Evolutionary conservation across 1,140 invertebrate genomes (phyloP).

Genomic region (Pomacea maculata): DNA sequence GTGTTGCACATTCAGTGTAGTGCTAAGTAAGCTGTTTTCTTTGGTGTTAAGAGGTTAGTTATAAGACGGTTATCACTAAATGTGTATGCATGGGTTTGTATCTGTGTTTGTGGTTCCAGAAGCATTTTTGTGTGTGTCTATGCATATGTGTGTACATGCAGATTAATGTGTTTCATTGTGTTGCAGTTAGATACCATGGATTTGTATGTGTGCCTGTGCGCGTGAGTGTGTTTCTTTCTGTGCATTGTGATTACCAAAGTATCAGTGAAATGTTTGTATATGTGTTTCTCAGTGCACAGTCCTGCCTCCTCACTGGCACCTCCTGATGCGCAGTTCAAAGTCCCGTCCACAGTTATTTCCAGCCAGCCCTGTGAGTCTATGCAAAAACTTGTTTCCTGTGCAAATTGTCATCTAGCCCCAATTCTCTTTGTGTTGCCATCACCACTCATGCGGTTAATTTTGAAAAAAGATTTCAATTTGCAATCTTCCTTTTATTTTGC

Average conservation of each 20-base stretch:
- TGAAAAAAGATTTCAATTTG: no score
- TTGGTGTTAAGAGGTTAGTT: no score
- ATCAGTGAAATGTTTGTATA: not conserved
- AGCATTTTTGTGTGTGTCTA: not conserved
- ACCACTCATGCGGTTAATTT: not conserved
- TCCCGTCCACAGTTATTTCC: slow-evolving; percentile 12
- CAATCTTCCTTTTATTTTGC: not conserved
- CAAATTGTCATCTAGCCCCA: not conserved
- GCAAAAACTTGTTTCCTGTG: not conserved
- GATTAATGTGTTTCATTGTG: not conserved
- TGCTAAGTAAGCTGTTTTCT: no score
- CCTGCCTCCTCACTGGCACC: not conserved
- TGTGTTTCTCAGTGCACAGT: not conserved
- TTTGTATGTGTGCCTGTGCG: slow-evolving; percentile 5
- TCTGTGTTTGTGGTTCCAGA: not conserved
- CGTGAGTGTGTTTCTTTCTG: not conserved
- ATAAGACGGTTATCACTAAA: not conserved
- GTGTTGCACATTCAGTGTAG: no score
- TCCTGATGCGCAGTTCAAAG: slow-evolving; percentile 14
- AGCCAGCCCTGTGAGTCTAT: slow-evolving; percentile 12
- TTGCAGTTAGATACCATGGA: not conserved
- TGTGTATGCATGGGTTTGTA: not conserved
- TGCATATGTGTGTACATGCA: not conserved
- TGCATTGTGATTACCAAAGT: not conserved
- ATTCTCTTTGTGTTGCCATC: not conserved